A percentile compares a stretch with the other conserved stretches of the same genome.
phyloP scores from a whole-genome alignment of 2,113 vertebrate species.

The Fregata magnificens region DNA sequence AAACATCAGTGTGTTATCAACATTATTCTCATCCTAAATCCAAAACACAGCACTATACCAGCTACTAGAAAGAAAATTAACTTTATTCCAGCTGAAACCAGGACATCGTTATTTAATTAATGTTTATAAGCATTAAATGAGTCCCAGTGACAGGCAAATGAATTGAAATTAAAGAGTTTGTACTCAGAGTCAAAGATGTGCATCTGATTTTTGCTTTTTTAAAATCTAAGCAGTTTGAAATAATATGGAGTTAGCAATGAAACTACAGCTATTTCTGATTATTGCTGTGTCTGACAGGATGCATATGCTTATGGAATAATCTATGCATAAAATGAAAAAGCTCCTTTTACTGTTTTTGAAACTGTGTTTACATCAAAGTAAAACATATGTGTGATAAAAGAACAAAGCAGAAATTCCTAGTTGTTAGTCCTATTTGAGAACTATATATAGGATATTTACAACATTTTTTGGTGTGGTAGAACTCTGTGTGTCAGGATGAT shows the following conservation, averaged over 20 bases:
- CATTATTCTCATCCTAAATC: no score
- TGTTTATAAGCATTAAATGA: neutral
- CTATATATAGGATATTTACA: slow-evolving; percentile 54
- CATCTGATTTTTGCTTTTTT: neutral
- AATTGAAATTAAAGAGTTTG: neutral
- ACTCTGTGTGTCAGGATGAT: slow-evolving; percentile 40
- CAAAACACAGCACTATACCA: no score
- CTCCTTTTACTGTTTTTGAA: slow-evolving; percentile 44
- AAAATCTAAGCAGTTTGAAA: neutral
- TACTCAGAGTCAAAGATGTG: neutral
- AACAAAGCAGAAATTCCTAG: slow-evolving; percentile 50
- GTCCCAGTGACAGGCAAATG: neutral
- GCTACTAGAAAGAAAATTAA: no score
- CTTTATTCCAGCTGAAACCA: no score
- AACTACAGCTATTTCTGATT: slow-evolving; percentile 53
- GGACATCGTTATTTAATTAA: neutral
- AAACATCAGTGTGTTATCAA: no score
- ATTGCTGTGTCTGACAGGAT: slow-evolving; percentile 47
- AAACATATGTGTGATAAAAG: slow-evolving; percentile 59
- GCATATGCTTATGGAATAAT: slow-evolving; percentile 58
- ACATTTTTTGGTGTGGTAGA: neutral
- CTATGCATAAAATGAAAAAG: slow-evolving; percentile 46
- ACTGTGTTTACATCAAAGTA: slow-evolving; percentile 56
- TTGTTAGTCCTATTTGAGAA: slow-evolving; percentile 5
- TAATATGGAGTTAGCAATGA: neutral